phyloP scores from a whole-genome alignment of 2,113 vertebrate species.

The Psammodynastes pulverulentus region DNA sequence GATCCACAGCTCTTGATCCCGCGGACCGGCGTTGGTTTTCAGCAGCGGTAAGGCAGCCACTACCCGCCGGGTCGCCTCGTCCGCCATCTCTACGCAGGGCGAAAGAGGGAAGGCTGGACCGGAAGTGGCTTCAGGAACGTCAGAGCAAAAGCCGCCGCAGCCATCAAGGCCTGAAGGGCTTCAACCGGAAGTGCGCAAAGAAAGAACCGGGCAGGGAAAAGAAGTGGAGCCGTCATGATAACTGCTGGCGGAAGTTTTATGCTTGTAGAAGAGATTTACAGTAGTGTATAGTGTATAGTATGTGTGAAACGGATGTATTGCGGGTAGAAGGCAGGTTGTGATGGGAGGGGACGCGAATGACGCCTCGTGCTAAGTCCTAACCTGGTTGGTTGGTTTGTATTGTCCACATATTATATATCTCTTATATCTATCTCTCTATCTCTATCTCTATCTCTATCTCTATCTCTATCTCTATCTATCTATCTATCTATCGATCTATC shows the following conservation, averaged over 20 bases:
- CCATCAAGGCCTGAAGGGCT: not conserved
- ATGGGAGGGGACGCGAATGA: not conserved
- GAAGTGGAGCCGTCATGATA: not conserved
- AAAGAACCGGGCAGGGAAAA: not conserved
- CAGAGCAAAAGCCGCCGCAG: too few species aligned
- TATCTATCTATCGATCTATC: too few species aligned
- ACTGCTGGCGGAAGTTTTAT: not conserved
- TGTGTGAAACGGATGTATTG: not conserved
- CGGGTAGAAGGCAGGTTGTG: not conserved
- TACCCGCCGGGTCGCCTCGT: slow-evolving; percentile 78
- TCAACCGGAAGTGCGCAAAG: not conserved
- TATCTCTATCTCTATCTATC: too few species aligned
- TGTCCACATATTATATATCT: not conserved
- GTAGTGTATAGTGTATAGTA: too few species aligned
- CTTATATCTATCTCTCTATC: too few species aligned
- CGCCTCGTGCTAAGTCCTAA: not conserved
- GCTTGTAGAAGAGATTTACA: not conserved
- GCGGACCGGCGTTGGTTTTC: slow-evolving; percentile 82
- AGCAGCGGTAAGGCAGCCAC: slow-evolving; percentile 86
- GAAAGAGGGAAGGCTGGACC: not conserved
- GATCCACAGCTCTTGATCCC: slow-evolving; percentile 86
- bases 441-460: too few species aligned
- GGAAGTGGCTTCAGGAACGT: slow-evolving; percentile 34
- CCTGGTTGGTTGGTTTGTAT: not conserved
- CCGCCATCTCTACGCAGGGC: slow-evolving; percentile 75